Evolutionary conservation across 2,113 vertebrate genomes (phyloP).

Genomic region (Brachionichthys hirsutus): DNA sequence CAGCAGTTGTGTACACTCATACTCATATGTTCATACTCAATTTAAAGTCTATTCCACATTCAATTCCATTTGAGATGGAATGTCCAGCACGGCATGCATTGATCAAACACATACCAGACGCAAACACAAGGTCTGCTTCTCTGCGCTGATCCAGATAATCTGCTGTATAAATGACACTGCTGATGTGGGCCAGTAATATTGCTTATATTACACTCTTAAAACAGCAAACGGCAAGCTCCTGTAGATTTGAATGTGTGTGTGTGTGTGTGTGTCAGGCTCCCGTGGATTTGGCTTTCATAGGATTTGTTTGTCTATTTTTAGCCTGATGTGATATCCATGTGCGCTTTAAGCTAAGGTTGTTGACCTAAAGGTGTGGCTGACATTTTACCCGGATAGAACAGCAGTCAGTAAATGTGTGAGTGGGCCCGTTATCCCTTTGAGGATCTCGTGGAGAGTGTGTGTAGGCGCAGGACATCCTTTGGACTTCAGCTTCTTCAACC

Average conservation of each 20-base stretch:
- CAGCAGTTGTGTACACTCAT: constrained; percentile 1
- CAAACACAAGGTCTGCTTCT: constrained; percentile 14
- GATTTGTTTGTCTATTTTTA: constrained; percentile 53
- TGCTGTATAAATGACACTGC: neutral
- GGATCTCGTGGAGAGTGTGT: constrained; percentile 44
- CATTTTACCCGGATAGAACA: constrained; percentile 48
- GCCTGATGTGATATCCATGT: constrained; percentile 63
- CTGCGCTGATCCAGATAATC: constrained; percentile 5
- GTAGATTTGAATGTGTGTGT: constrained; percentile 22
- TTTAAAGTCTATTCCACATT: constrained; percentile 12
- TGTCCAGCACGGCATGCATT: constrained; percentile 9
- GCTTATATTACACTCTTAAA: constrained; percentile 8
- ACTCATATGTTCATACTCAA: neutral
- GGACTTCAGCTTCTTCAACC: constrained; percentile 58
- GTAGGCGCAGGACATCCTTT: constrained; percentile 67
- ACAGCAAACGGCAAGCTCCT: constrained; percentile 11
- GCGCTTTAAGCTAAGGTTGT: constrained; percentile 54
- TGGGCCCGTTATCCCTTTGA: constrained; percentile 58
- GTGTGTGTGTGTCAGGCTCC: constrained; percentile 6
- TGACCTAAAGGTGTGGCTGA: constrained; percentile 61
- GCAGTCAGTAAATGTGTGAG: constrained; percentile 57
- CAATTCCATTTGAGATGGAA: constrained; percentile 16
- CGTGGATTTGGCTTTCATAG: constrained; percentile 34
- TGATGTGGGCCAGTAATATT: constrained; percentile 4
- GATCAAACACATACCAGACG: constrained; percentile 1